These are phyloP conservation scores for Aricia agestis DNA, from an alignment of 1,140 invertebrate genomes.

Conservation along the genomic window DNA sequence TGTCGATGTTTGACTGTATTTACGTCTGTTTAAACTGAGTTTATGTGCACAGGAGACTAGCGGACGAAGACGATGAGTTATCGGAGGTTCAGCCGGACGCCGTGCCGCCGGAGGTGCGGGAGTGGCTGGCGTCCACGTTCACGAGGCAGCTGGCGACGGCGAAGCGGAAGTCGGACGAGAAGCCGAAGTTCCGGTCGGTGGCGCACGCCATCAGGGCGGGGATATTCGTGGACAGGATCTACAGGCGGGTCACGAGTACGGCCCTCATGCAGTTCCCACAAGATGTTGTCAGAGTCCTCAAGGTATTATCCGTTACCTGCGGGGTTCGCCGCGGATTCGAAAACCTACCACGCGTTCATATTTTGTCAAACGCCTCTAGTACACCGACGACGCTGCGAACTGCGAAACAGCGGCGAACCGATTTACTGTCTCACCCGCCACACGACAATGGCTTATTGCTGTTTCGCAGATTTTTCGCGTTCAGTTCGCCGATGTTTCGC, in stretches of 20 bases:
- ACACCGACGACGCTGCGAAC: too few species aligned
- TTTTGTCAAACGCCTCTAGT: too few species aligned
- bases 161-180: slow-evolving; percentile 85
- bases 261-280: slow-evolving; percentile 92
- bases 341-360: too few species aligned
- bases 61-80: slow-evolving; percentile 95
- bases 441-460: too few species aligned
- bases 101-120: slow-evolving; percentile 95
- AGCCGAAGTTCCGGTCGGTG: slow-evolving; percentile 93
- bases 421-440: too few species aligned
- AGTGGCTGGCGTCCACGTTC: slow-evolving; percentile 98
- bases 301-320: slow-evolving; percentile 78
- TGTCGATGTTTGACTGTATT: neutral
- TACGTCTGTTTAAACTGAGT: slow-evolving; percentile 9
- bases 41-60: slow-evolving; percentile 78
- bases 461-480: too few species aligned
- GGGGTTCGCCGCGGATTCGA: too few species aligned
- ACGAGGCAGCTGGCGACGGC: slow-evolving; percentile 90
- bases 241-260: slow-evolving; percentile 90
- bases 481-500: too few species aligned
- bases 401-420: too few species aligned
- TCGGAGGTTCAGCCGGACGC: slow-evolving; percentile 97
- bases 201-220: slow-evolving; percentile 98
- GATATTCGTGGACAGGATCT: slow-evolving; percentile 98
- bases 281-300: slow-evolving; percentile 90